A percentile compares a stretch with the other conserved stretches of the same genome.
These are phyloP conservation scores for Smittia aterrima DNA, from an alignment of 2,888 invertebrate species.

Conservation along the genomic window DNA sequence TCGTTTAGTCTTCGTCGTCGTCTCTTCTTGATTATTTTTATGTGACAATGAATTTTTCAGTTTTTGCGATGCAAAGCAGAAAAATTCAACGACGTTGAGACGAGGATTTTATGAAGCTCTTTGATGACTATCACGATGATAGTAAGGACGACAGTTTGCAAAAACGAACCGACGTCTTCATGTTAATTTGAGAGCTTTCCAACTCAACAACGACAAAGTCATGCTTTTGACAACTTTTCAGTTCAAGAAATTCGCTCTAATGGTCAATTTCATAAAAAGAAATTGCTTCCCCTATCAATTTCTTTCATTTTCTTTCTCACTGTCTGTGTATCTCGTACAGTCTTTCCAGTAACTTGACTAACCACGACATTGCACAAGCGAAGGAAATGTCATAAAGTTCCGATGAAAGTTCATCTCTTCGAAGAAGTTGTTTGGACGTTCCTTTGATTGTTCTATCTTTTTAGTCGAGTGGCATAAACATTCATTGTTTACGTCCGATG, in stretches of 20 bases:
- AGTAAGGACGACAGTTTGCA: too few relatives aligned
- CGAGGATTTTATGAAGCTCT: slow-evolving; percentile 15
- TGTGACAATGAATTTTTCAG: slow-evolving; percentile 37
- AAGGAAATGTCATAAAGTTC: slow-evolving; percentile 2
- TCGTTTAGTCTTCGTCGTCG: background rate
- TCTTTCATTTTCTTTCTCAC: background rate
- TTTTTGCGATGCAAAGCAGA: slow-evolving; percentile 16
- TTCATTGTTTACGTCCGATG: background rate
- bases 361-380: background rate
- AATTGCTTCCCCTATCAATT: background rate
- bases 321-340: too few relatives aligned
- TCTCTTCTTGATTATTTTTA: slow-evolving; percentile 35
- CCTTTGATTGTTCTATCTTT: too few relatives aligned
- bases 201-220: background rate
- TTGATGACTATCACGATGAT: background rate
- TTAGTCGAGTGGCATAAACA: slow-evolving; percentile 15
- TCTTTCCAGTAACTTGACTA: background rate
- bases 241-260: background rate
- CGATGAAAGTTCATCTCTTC: background rate
- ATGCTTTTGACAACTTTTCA: background rate
- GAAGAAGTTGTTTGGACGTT: slow-evolving; percentile 3
- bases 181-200: background rate
- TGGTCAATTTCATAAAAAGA: background rate
- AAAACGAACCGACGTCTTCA: too few relatives aligned
- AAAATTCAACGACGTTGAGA: background rate